A percentile compares a stretch with the other conserved stretches of the same genome.
phyloP scores from a whole-genome alignment of 2,888 invertebrate genomes.

The Frankliniella fusca region DNA sequence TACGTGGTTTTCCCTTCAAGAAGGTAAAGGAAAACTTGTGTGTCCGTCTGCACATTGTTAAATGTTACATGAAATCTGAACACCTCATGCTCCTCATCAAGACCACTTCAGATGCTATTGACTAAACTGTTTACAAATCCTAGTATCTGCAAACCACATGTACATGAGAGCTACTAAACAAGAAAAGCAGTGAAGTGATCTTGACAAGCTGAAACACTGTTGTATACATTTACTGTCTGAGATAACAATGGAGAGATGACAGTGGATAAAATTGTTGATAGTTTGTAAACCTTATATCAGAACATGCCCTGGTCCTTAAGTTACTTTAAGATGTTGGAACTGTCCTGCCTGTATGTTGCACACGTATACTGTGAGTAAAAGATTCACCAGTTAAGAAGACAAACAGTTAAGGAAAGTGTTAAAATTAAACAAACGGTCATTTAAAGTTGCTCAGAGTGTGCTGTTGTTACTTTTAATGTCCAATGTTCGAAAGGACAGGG shows the following conservation, averaged over 20 bases:
- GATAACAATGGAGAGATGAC: constrained; percentile 5
- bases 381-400: not conserved
- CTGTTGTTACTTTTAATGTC: constrained; percentile 22
- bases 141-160: too few relatives aligned
- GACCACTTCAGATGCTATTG: not conserved
- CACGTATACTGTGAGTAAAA: not conserved
- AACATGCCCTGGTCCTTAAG: not conserved
- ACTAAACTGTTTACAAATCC: too few relatives aligned
- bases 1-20: not conserved
- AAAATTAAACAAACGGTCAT: not conserved
- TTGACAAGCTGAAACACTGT: constrained; percentile 7
- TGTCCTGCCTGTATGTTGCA: constrained; percentile 26
- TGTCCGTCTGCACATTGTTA: constrained; percentile 13
- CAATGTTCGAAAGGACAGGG: constrained; percentile 17
- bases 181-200: not conserved
- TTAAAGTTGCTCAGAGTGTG: not conserved
- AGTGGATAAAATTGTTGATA: not conserved
- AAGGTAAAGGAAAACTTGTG: constrained; percentile 15
- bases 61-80: not conserved
- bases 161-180: too few relatives aligned
- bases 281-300: not conserved
- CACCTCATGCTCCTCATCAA: not conserved
- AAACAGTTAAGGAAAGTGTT: not conserved
- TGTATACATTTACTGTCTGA: constrained; percentile 6
- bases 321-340: constrained; percentile 7